Base-by-base conservation (phyloP, 2,888 invertebrate species). In the Nomada goodeniana region DNA sequence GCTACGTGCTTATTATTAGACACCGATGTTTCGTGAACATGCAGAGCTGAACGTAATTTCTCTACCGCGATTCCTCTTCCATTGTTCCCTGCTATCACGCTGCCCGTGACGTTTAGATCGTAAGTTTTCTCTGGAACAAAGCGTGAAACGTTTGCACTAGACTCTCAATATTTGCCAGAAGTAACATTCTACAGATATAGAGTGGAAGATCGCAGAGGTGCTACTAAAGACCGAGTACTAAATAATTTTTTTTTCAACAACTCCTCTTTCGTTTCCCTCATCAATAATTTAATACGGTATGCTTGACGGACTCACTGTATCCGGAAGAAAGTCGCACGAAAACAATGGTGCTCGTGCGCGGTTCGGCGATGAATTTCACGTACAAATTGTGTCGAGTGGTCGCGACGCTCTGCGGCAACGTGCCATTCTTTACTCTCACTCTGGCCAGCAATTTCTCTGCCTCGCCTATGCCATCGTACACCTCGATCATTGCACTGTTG, bases 31-130 rank as follows among this genome's bases (percentile, higher is more conserved):
- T 96, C 96, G 90, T 98, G 97, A 67, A 99, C 95, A 92, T 98
- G 97, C n/a, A 98, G 94, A 92, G 97, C 97, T 20, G 98, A 98
- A 91, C 99, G 96, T 74, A 99, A 95, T 93, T 98, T 98, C 93
- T 98, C 98, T 18, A 98, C 96, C n/a, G 96, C 97, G 69, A 99
- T 96, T n/a, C 99, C 99, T 92, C 98, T 96, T 0, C 99, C 99
- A 87, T 97, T 97, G 94, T 99, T 99, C 92, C 97, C 97, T 2
- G 96, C 96, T 79, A 99, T 96, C 52, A 96, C 96, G 1, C 98
- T 97, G 90, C 98, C 96, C 0, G 97, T 97, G 23, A 99, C 95
- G 90, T 98, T 98, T 73, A 99, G 94, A 93, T 99, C 99, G 92
- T 97, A 98, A 42, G 96, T 96, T 95, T 97, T 95, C 77, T 93